A percentile compares a stretch with the other conserved stretches of the same genome.
phyloP scores from a whole-genome alignment of 2,113 vertebrate species.

The Pavo muticus region DNA sequence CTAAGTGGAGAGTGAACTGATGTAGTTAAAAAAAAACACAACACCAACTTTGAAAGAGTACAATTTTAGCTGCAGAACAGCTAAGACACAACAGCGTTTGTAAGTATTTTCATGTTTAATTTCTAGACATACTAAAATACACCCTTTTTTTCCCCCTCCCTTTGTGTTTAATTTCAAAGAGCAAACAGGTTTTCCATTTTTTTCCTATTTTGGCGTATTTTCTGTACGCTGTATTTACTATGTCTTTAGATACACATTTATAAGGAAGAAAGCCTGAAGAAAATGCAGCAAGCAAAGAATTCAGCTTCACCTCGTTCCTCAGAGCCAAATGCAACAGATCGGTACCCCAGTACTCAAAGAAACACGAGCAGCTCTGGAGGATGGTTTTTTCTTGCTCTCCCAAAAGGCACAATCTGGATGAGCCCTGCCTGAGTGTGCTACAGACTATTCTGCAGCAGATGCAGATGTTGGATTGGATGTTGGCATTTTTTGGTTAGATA shows the following conservation, averaged over 20 bases:
- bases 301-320: background rate
- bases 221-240: background rate
- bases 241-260: background rate
- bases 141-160: background rate
- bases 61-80: background rate
- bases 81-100: background rate
- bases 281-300: background rate
- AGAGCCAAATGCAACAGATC: background rate
- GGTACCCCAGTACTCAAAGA: background rate
- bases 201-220: background rate
- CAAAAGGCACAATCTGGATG: accelerated
- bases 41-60: background rate
- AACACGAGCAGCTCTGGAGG: background rate
- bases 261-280: background rate
- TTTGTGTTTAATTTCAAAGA: background rate
- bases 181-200: background rate
- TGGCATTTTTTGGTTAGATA: background rate
- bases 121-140: background rate
- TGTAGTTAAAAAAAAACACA: background rate
- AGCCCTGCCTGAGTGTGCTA: background rate
- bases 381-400: background rate
- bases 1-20: background rate
- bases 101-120: background rate
- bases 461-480: background rate
- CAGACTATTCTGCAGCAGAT: background rate